Evolutionary conservation across 2,113 vertebrate genomes (phyloP), one percentile per base, ranked within the genome.

Genomic region (Anseranas semipalmata): DNA sequence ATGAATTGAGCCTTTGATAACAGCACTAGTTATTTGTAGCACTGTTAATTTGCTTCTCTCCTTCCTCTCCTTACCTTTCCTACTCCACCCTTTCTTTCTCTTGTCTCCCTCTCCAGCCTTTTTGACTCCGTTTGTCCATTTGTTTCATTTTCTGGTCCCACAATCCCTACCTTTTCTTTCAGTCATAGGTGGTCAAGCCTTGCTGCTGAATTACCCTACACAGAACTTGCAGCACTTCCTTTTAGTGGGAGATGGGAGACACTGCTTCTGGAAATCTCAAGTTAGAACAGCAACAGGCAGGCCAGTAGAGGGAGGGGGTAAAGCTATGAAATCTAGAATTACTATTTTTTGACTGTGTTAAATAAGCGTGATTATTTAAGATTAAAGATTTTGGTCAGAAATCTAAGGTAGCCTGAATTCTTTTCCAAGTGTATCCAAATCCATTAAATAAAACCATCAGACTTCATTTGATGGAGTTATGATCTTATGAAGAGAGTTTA

Each of bases 161-260:
- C 93, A 88, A 86, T 59, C 94, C 91, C 90, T 78, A 58, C 96
- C 93, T 96, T 97, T 96, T 97, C 93, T 97, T 92, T 96, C 97
- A 97, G 96, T 75, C 93, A 81, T 95, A 96, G 93, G 96, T 95
- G 93, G 43, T 91, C 95, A 95, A 96, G 96, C 93, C 91, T 90
- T 91, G 85, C 85, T 96, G 87, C 94, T 97, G 96, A 95, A 95
- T 96, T 95, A 76, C 52, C 87, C 87, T 94, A 95, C 95, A 90
- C 94, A 97, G 94, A 96, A 87, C 93, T 96, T 96, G 92, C 96
- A 96, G 95, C 92, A 96, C 43, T 97, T 97, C 96, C 91, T 96
- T 96, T 97, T 96, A 97, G 96, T 95, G 91, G 89, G 96, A 97
- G 96, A 97, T 97, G 97, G 96, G 95, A 97, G 94, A 95, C 93